These are phyloP conservation scores for Thalassoma bifasciatum DNA, from an alignment of 2,113 vertebrate genomes.

Conservation along the genomic window DNA sequence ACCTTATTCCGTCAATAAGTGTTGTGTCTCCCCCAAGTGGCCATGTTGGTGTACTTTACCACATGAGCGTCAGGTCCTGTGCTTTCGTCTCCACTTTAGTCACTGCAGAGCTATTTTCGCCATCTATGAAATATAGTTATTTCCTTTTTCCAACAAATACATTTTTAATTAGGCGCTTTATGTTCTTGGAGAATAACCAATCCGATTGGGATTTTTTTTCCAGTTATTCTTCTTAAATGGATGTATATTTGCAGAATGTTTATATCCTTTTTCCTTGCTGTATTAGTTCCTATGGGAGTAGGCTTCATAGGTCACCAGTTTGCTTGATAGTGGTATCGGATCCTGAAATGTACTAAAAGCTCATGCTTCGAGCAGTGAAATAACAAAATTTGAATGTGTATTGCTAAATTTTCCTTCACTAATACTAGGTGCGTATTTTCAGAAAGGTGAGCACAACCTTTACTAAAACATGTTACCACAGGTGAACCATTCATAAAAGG, in stretches of 20 bases:
- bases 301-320: background rate
- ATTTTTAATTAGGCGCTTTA: background rate
- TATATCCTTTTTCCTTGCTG: background rate
- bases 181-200: background rate
- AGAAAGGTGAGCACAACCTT: background rate
- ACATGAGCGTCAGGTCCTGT: background rate
- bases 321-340: too few relatives aligned
- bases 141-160: too few relatives aligned
- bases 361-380: too few relatives aligned
- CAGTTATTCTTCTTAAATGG: background rate
- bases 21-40: slow-evolving; percentile 55
- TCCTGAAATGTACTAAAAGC: too few relatives aligned
- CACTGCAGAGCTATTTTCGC: background rate
- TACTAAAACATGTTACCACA: too few relatives aligned
- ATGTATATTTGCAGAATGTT: background rate
- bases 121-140: background rate
- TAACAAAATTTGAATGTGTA: too few relatives aligned
- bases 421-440: background rate
- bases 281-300: background rate
- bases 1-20: background rate
- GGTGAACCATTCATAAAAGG: background rate
- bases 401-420: too few relatives aligned
- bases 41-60: slow-evolving; percentile 25
- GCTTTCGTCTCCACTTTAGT: background rate
- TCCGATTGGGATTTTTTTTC: background rate